A percentile compares a stretch with the other conserved stretches of the same genome.
These are phyloP conservation scores for Hippoglossus stenolepis DNA, from an alignment of 2,113 vertebrate species.

Conservation along the genomic window DNA sequence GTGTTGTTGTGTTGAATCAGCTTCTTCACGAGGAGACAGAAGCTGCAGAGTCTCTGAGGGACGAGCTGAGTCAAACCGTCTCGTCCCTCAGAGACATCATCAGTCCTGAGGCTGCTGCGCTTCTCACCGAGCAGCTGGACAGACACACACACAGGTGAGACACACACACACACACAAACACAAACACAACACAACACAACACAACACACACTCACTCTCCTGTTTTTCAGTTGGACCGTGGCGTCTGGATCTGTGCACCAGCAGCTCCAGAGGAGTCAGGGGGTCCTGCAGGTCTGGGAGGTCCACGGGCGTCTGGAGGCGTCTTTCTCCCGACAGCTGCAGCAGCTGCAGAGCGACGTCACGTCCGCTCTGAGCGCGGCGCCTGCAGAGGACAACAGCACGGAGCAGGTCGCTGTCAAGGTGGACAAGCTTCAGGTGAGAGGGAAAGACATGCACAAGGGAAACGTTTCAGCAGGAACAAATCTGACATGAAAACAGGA, in stretches of 20 bases:
- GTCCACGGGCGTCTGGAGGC: slow-evolving; percentile 42
- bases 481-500: too few species aligned
- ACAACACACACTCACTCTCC: not conserved
- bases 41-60: slow-evolving; percentile 79
- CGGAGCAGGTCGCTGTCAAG: slow-evolving; percentile 73
- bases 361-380: slow-evolving; percentile 57
- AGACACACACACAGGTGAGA: slow-evolving; percentile 79
- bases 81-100: slow-evolving; percentile 77
- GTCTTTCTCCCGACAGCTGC: slow-evolving; percentile 72
- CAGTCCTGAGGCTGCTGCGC: slow-evolving; percentile 72
- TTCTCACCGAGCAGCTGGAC: slow-evolving; percentile 78
- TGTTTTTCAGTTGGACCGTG: slow-evolving; percentile 84
- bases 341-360: slow-evolving; percentile 75
- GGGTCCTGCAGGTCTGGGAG: slow-evolving; percentile 83
- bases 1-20: slow-evolving; percentile 68
- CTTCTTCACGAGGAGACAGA: slow-evolving; percentile 82
- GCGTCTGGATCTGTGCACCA: slow-evolving; percentile 77
- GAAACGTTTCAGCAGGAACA: too few species aligned
- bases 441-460: not conserved
- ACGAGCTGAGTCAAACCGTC: slow-evolving; percentile 70
- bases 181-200: not conserved
- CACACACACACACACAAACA: not conserved
- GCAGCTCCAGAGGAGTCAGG: slow-evolving; percentile 68
- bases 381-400: slow-evolving; percentile 55
- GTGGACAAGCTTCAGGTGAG: slow-evolving; percentile 82